Evolutionary conservation across 2,797 vertebrate species (phyloP).

Genomic region (Pantherophis alleghaniensis): DNA sequence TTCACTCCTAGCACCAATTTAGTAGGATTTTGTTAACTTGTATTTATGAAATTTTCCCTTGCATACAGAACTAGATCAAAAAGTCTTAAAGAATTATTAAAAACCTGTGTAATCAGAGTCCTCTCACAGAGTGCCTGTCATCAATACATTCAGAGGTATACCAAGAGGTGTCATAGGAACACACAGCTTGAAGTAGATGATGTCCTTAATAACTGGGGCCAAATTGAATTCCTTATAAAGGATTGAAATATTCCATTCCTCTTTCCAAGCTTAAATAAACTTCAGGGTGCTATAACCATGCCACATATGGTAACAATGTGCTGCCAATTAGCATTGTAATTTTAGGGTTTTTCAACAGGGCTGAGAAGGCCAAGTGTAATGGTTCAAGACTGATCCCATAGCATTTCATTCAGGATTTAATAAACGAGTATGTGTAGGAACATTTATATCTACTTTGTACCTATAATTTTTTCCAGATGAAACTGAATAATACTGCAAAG

Average conservation of each 20-base stretch:
- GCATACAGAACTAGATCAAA: not conserved
- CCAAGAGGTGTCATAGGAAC: not conserved
- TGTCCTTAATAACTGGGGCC: slow-evolving; percentile 46
- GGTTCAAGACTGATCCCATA: slow-evolving; percentile 62
- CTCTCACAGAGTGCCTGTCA: not conserved
- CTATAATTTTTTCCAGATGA: slow-evolving; percentile 65
- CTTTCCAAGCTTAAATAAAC: slow-evolving; percentile 63
- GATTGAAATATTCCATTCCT: slow-evolving; percentile 57
- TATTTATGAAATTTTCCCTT: not conserved
- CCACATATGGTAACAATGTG: slow-evolving; percentile 70
- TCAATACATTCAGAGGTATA: not conserved
- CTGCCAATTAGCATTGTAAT: slow-evolving; percentile 68
- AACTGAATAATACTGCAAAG: slow-evolving; percentile 26
- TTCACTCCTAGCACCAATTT: not conserved
- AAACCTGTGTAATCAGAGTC: not conserved
- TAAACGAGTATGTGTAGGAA: slow-evolving; percentile 60
- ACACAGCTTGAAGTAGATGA: slow-evolving; percentile 40
- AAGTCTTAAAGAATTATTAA: not conserved
- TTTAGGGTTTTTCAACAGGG: slow-evolving; percentile 57
- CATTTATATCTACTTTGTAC: slow-evolving; percentile 58
- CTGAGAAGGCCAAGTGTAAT: slow-evolving; percentile 59
- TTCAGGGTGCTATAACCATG: slow-evolving; percentile 45
- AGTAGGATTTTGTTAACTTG: not conserved
- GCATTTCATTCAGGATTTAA: slow-evolving; percentile 59
- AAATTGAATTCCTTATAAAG: slow-evolving; percentile 49